Evolutionary conservation across 1,140 invertebrate species (phyloP), one percentile per base, ranked within the genome.

Genomic region (Drosophila persimilis): DNA sequence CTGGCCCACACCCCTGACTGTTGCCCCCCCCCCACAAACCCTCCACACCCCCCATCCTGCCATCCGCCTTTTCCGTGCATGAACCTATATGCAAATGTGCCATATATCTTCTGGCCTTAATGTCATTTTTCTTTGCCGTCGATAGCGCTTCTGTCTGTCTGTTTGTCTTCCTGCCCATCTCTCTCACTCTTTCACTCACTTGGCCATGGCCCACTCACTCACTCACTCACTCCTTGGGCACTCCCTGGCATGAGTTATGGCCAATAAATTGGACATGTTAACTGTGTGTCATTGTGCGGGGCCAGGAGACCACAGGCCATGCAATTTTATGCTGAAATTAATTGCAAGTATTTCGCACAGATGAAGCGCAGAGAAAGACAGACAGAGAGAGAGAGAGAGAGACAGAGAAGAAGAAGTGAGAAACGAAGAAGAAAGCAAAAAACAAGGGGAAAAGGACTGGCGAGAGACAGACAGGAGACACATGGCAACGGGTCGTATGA

Each of bases 181-280:
- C 44, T 45, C 50, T 59, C 65, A 13, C 15, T 51, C 55, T 17
- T 26, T 24, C 17, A 13, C 24, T 46, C 53, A 11, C 17, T 51
- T 26, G 24, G 24, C 24, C 29, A 41, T 13, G 15, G 35, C 35
- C 13, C 35, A 39, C 35, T 39, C 35, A 39, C 35, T 39, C 35
- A 39, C 35, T 35, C 35, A 39, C 35, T 39, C 35, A 39, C 20
- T 41, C 15, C 26, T 29, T 57, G 55, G 31, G 61, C 24, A 26
- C 24, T 41, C 31, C 26, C 29, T 41, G 57, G 70, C 83, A 86
- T 86, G 83, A 86, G 72, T 86, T 86, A 86, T 86, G 78, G 73
- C 78, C 83, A 86, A 86, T 86, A 86, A 86, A 86, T 86, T 86
- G 83, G 83, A 86, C 83, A 86, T 86, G 83, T 86, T 86, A 86